Evolutionary conservation across 2,113 vertebrate species (phyloP).

Genomic region (Neogale vison): DNA sequence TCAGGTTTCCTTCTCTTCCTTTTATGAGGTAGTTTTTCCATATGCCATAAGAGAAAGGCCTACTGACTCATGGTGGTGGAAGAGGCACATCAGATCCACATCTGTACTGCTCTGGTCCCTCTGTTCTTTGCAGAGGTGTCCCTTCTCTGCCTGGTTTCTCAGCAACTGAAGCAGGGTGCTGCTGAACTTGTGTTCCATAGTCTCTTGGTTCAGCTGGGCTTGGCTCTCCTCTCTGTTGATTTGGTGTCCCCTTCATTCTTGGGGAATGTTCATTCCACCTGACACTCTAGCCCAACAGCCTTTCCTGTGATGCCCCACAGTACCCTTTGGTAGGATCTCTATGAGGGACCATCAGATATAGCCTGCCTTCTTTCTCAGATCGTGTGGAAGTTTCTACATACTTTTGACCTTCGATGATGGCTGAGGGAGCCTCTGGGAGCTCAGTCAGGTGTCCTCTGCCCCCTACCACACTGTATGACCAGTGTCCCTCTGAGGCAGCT

Average conservation of each 20-base stretch:
- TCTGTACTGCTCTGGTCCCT: neutral
- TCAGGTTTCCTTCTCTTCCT: neutral
- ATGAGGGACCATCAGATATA: neutral
- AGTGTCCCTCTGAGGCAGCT: neutral
- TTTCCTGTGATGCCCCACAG: neutral
- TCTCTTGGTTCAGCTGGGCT: neutral
- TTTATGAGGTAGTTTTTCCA: neutral
- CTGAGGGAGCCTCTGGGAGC: neutral
- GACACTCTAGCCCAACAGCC: neutral
- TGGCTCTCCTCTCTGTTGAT: neutral
- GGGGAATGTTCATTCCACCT: neutral
- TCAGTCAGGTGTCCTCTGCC: neutral
- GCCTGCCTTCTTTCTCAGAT: neutral
- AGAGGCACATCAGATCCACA: neutral
- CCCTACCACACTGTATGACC: neutral
- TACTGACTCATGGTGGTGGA: neutral
- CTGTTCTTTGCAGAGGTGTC: no score
- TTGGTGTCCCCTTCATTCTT: neutral
- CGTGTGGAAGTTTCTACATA: neutral
- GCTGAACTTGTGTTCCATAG: neutral
- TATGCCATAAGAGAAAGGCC: neutral
- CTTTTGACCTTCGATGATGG: neutral
- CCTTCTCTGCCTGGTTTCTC: neutral
- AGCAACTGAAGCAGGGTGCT: neutral
- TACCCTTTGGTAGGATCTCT: neutral